phyloP scores from a whole-genome alignment of 2,888 invertebrate species.

The Vesta saturnalis region DNA sequence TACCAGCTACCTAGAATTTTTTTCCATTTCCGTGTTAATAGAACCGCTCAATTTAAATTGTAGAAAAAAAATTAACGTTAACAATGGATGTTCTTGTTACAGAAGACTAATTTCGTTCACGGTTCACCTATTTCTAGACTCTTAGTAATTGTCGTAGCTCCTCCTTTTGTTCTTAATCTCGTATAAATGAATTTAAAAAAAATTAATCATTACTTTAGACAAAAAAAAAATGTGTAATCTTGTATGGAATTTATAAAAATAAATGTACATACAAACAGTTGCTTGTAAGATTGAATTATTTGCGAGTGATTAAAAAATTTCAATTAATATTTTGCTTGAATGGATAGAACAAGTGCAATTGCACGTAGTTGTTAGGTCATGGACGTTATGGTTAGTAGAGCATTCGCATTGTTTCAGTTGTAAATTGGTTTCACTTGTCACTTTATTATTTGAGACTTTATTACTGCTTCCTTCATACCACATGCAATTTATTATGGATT shows the following conservation, averaged over 20 bases:
- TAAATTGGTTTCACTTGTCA: conserved; percentile 9
- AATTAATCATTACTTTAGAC: too few relatives aligned
- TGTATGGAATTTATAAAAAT: background rate
- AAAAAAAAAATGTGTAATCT: too few relatives aligned
- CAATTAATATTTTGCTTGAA: background rate
- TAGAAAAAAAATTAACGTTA: background rate
- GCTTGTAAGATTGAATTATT: too few relatives aligned
- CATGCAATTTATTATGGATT: too few relatives aligned
- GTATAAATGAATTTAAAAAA: too few relatives aligned
- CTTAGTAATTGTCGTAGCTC: background rate
- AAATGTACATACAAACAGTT: too few relatives aligned
- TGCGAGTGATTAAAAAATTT: too few relatives aligned
- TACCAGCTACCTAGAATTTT: too few relatives aligned
- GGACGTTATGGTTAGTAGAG: conserved; percentile 7
- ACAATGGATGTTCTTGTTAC: background rate
- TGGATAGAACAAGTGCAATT: background rate
- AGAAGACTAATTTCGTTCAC: background rate
- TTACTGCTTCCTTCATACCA: background rate
- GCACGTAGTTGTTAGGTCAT: background rate
- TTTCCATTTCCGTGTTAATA: too few relatives aligned
- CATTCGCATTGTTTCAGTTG: background rate
- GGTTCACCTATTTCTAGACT: background rate
- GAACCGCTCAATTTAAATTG: background rate
- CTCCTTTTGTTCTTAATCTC: background rate
- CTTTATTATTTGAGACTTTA: background rate